Base-by-base conservation (phyloP, 2,888 invertebrate species). In the Campoplex nolae region DNA sequence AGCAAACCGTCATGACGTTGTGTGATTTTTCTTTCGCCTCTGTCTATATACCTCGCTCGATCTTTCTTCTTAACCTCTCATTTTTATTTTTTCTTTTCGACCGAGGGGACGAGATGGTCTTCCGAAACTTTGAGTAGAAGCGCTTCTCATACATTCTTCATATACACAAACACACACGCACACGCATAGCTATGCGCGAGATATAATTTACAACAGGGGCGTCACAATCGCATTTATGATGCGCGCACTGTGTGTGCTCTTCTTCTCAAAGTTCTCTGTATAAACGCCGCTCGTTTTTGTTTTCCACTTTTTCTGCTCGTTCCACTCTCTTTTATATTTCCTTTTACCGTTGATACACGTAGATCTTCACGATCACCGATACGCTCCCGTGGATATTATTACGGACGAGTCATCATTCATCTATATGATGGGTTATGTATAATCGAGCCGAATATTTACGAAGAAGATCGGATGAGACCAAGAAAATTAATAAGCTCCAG, bases 171-270 rank as follows among this genome's bases (percentile, higher is more conserved):
- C 9, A 56, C 54, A 38, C 8, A 42, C 62, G 45, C 45, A 48
- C 51, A 58, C 56, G 6, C 58, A n/a, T 42, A 45, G n/a, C 62
- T 9, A 78, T 62, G 62, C 85, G 76, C 83, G 83, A 90, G 80
- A 90, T 89, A 88, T 91, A 91, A 92, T 92, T 92, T 92, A 92
- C 92, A 91, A 91, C 90, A 85, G 89, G 89, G 92, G 92, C 91
- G 92, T 90, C 89, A 87, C 89, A 92, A 88, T 90, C 90, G 90
- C 91, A 88, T 90, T 90, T 90, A 88, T 88, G 87, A 90, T 88
- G 87, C 89, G 76, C 81, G 76, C n/a, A 23, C 23, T 23, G 23
- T 67, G 28, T 54, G 28, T 68, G 28, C 88, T 84, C 73, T 62
- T 62, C 70, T 84, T 84, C 87, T 80, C 85, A 62, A 45, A 48